These are phyloP conservation scores for Rhinolophus sinicus DNA, from an alignment of 2,113 vertebrate genomes.

Conservation along the genomic window DNA sequence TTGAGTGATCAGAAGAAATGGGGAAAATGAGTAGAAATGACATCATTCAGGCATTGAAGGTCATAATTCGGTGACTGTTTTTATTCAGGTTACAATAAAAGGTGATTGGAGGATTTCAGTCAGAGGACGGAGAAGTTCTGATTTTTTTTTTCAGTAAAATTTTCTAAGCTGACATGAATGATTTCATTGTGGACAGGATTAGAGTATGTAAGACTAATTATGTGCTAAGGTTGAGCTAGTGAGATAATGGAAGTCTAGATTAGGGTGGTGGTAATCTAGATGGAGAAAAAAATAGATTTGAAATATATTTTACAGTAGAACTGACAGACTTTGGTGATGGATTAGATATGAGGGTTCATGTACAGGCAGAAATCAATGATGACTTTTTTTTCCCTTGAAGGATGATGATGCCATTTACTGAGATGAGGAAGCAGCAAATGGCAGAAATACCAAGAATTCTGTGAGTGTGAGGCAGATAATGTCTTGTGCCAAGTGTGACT, in stretches of 20 bases:
- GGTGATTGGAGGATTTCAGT: neutral
- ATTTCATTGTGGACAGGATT: neutral
- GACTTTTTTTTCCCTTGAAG: neutral
- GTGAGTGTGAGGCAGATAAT: neutral
- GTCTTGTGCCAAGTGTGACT: neutral
- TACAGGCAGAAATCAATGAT: neutral
- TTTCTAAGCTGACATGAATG: neutral
- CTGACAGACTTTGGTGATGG: neutral
- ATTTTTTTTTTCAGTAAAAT: neutral
- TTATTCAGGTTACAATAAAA: neutral
- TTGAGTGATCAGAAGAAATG: neutral
- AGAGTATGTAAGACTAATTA: neutral
- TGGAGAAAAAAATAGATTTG: conserved; percentile 10
- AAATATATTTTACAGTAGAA: neutral
- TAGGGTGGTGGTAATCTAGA: neutral
- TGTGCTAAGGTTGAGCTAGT: neutral
- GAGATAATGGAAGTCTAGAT: neutral
- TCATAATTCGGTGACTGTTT: neutral
- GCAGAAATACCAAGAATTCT: neutral
- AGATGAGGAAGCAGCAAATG: neutral
- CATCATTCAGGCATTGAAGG: neutral
- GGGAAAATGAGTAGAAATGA: neutral
- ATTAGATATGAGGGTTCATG: neutral
- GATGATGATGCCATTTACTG: neutral
- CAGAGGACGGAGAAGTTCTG: neutral